Base-by-base conservation (phyloP, 2,113 vertebrate species). In the Machaerirhynchus nigripectus region DNA sequence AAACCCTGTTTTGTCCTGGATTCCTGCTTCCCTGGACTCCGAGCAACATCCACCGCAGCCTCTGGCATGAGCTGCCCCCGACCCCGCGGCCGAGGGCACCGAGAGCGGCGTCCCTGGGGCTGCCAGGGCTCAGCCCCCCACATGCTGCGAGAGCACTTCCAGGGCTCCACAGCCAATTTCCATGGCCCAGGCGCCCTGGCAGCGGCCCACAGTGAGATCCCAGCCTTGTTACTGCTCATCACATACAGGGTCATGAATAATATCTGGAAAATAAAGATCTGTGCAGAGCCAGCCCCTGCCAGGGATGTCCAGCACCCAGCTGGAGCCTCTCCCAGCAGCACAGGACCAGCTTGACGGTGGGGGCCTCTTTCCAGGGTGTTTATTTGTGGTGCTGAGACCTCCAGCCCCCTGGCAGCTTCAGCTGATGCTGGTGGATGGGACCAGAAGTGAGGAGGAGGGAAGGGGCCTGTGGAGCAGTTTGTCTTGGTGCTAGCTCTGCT, bases 1-100 rank as follows among this genome's bases (percentile, higher is more conserved):
- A 95, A 96, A 60, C 27, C 40, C 68, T 84, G 56, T 57, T 93
- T 83, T 96, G 87, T 96, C 40, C 61, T 81, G 30, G 40, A 81
- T 84, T 93, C 55, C 76, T 63, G n/a, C 46, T 42, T 67, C 39
- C 49, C 53, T 59, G 76, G 63, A 15, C 76, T 95, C 90, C 13
- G 0, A 94, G 90, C 89, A 87, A 88, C 82, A 71, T 61, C 81
- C 76, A 52, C 57, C 30, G 28, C 80, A 65, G 75, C n/a, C 84
- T 75, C 89, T 85, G 92, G 90, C 78, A 91, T 4, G 57, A 95
- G 86, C 68, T 73, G 47, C 23, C 82, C 78, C 63, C 0, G 2
- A 23, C 35, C 65, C 84, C 6, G 1, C 0, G 31, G 64, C 70
- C 13, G 10, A 73, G 69, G 70, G 69, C 90, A 82, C 28, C 1